A percentile compares a stretch with the other conserved stretches of the same genome.
These are phyloP conservation scores for Chaenocephalus aceratus DNA, from an alignment of 2,113 vertebrate species.

Conservation along the genomic window DNA sequence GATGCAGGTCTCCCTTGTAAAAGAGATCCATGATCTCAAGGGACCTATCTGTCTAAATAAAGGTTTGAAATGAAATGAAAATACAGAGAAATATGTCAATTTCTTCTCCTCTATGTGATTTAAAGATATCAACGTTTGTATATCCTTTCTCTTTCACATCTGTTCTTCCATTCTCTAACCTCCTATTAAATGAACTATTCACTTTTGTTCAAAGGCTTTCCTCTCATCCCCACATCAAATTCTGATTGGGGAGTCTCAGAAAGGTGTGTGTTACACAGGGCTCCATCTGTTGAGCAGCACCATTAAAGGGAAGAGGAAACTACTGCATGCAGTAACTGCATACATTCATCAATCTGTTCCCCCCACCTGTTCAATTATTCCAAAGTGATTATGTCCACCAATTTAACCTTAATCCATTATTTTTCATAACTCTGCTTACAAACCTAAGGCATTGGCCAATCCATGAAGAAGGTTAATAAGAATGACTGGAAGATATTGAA, in stretches of 20 bases:
- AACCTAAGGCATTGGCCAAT: background rate
- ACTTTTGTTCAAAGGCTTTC: constrained; percentile 30
- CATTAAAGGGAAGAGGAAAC: background rate
- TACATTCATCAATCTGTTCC: background rate
- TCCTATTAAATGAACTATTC: constrained; percentile 40
- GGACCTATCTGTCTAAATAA: too few species aligned
- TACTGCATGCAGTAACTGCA: background rate
- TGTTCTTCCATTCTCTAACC: constrained; percentile 24
- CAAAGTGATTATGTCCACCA: background rate
- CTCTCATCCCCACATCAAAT: constrained; percentile 32
- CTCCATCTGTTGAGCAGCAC: constrained; percentile 18
- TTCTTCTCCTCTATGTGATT: too few species aligned
- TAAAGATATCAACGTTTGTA: background rate
- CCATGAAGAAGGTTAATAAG: background rate
- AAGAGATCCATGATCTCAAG: too few species aligned
- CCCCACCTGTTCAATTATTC: background rate
- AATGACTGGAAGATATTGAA: background rate
- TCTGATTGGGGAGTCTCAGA: constrained; percentile 49
- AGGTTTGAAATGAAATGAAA: too few species aligned
- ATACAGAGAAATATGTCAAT: too few species aligned
- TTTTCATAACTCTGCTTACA: background rate
- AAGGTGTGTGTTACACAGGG: constrained; percentile 28
- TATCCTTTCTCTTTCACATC: background rate
- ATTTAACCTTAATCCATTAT: background rate
- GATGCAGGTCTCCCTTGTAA: too few species aligned